These are phyloP conservation scores for Grus americana DNA, from an alignment of 2,113 vertebrate species.

Conservation along the genomic window DNA sequence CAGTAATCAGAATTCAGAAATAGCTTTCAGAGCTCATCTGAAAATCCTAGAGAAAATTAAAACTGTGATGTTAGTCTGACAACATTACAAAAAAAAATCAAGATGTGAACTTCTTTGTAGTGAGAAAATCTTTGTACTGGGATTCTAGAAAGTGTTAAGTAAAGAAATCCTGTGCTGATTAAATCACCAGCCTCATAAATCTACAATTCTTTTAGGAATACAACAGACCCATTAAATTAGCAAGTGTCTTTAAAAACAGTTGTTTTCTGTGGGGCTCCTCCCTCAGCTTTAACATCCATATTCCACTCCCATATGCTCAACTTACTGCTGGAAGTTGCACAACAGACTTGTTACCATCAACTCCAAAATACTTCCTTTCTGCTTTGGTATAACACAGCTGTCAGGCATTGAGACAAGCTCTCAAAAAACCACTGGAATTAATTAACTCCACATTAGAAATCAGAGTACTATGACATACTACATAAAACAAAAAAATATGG, in stretches of 20 bases:
- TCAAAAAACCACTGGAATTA: background rate
- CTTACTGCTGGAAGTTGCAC: background rate
- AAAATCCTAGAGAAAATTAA: background rate
- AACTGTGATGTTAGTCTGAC: background rate
- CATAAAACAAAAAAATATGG: background rate
- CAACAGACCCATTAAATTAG: background rate
- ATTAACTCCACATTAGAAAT: background rate
- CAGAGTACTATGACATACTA: background rate
- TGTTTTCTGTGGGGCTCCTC: background rate
- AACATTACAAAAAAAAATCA: background rate
- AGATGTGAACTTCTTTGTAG: background rate
- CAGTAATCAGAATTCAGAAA: background rate
- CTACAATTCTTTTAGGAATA: background rate
- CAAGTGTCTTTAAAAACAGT: background rate
- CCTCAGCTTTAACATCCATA: background rate
- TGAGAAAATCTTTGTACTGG: background rate
- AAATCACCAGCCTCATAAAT: background rate
- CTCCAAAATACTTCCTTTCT: background rate
- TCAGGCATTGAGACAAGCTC: background rate
- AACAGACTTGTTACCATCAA: background rate
- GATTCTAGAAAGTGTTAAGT: background rate
- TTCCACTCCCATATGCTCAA: background rate
- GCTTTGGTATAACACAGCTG: slow-evolving; percentile 3
- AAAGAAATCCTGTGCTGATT: background rate
- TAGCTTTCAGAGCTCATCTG: background rate